phyloP scores from a whole-genome alignment of 2,113 vertebrate species.

The Eubucco bourcierii region DNA sequence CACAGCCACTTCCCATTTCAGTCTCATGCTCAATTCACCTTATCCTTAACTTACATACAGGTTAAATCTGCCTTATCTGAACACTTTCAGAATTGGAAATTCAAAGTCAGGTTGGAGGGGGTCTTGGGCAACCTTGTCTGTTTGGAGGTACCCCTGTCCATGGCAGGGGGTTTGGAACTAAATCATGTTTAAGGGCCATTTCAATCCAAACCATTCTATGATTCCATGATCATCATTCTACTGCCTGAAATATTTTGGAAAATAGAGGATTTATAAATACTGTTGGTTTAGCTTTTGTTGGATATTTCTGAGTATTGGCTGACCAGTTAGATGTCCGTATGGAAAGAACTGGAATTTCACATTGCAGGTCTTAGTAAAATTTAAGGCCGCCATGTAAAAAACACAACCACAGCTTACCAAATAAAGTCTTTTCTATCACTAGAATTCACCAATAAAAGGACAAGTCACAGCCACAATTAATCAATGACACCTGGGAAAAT shows the following conservation, averaged over 20 bases:
- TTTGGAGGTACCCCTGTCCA: too few species aligned
- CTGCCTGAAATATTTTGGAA: background rate
- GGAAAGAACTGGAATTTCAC: background rate
- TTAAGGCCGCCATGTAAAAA: background rate
- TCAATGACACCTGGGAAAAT: background rate
- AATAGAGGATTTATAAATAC: background rate
- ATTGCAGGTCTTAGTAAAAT: background rate
- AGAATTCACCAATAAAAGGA: background rate
- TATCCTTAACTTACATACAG: background rate
- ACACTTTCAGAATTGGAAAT: too few species aligned
- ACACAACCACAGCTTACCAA: background rate
- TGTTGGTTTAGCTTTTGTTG: background rate
- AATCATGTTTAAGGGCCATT: too few species aligned
- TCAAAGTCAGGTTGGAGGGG: too few species aligned
- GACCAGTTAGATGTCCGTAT: background rate
- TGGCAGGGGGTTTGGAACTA: too few species aligned
- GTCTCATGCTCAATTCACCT: background rate
- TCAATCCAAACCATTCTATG: too few species aligned
- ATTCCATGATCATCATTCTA: background rate
- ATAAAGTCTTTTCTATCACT: background rate
- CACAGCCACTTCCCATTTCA: background rate
- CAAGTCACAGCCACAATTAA: background rate
- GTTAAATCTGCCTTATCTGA: background rate
- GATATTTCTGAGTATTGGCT: background rate
- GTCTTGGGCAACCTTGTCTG: too few species aligned